A percentile compares a stretch with the other conserved stretches of the same genome.
phyloP scores from a whole-genome alignment of 2,888 invertebrate species.

The Lycaena phlaeas region DNA sequence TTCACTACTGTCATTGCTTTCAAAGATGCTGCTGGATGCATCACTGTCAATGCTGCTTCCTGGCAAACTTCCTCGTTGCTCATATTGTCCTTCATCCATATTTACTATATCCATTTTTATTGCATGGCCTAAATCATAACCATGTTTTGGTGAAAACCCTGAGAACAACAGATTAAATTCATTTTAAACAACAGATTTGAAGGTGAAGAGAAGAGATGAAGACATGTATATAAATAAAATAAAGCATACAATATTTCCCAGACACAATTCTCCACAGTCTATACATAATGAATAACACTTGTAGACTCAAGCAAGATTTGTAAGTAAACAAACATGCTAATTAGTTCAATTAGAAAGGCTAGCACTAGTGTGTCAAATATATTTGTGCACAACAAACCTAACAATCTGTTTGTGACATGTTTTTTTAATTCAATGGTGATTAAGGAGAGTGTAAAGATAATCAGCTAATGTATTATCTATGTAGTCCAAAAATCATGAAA shows the following conservation, averaged over 20 bases:
- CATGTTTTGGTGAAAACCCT: slow-evolving; percentile 51
- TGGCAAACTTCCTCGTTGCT: slow-evolving; percentile 46
- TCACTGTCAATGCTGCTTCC: slow-evolving; percentile 52
- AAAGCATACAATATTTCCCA: slow-evolving; percentile 43
- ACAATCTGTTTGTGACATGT: not conserved
- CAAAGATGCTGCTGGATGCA: slow-evolving; percentile 43
- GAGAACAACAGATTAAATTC: slow-evolving; percentile 32
- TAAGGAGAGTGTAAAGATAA: slow-evolving; percentile 6
- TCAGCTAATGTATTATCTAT: slow-evolving; percentile 13
- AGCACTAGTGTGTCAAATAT: slow-evolving; percentile 40
- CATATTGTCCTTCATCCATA: slow-evolving; percentile 52
- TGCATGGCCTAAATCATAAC: slow-evolving; percentile 61
- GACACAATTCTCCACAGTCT: slow-evolving; percentile 52
- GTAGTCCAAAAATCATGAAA: no score
- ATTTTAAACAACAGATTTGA: slow-evolving; percentile 17
- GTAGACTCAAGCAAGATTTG: slow-evolving; percentile 29
- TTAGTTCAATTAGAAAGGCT: slow-evolving; percentile 45
- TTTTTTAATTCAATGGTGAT: not conserved
- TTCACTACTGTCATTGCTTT: slow-evolving; percentile 42
- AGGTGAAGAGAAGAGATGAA: no score
- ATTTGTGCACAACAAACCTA: slow-evolving; percentile 20
- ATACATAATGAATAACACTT: slow-evolving; percentile 32
- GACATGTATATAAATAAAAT: slow-evolving; percentile 4
- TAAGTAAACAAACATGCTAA: slow-evolving; percentile 42
- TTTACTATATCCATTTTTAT: slow-evolving; percentile 65